phyloP scores from a whole-genome alignment of 2,113 vertebrate species.

The Paedocypris sp. region DNA sequence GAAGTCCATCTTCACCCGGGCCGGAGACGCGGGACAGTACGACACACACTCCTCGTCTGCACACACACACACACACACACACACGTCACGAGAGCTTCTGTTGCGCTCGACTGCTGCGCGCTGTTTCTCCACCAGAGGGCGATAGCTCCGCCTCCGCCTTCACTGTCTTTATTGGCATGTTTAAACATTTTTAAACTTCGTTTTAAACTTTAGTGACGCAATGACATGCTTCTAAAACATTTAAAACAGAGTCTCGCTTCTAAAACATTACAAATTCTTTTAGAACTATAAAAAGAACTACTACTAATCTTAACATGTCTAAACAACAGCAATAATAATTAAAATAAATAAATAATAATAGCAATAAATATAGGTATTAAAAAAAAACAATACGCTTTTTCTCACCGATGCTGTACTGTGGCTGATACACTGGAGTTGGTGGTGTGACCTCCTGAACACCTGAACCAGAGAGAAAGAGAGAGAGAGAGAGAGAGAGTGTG shows the following conservation, averaged over 20 bases:
- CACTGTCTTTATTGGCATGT: too few species aligned
- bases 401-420: slow-evolving; percentile 64
- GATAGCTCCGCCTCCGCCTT: too few species aligned
- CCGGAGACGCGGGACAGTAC: slow-evolving; percentile 69
- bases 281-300: too few species aligned
- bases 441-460: slow-evolving; percentile 57
- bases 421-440: slow-evolving; percentile 56
- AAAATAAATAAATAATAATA: too few species aligned
- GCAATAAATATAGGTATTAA: too few species aligned
- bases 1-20: slow-evolving; percentile 74
- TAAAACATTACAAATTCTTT: too few species aligned
- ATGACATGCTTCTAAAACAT: too few species aligned
- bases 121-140: not conserved
- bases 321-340: too few species aligned
- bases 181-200: too few species aligned
- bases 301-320: too few species aligned
- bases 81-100: not conserved
- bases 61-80: not conserved
- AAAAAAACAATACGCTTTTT: slow-evolving; percentile 1
- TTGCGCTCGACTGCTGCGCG: not conserved
- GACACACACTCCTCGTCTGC: slow-evolving; percentile 72
- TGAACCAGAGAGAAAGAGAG: slow-evolving; percentile 37
- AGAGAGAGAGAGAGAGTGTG: slow-evolving; percentile 1
- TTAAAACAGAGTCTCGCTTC: too few species aligned
- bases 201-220: too few species aligned